Base-by-base conservation (phyloP, 1,140 invertebrate genomes). In the Conus ventricosus region DNA sequence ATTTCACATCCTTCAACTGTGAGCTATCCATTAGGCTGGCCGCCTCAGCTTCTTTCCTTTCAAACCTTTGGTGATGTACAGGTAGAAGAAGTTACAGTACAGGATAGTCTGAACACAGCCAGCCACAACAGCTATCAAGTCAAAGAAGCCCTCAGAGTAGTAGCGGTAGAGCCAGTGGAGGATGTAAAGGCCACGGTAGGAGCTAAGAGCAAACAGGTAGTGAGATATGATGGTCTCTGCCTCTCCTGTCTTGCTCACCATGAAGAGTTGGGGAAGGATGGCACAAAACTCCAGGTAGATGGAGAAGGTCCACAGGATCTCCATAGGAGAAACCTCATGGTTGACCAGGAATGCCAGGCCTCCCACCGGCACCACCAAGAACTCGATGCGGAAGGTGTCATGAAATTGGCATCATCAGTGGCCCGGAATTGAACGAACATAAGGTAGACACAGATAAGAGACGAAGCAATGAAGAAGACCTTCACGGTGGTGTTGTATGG, bases 31-130 rank as follows among this genome's bases (percentile, higher is more conserved):
- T 97, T 98, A 99, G 95, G 98, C 98, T 93, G 98, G 98, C 95
- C 99, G 95, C 95, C 98, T 98, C 89, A 99, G 96, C 95, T 98
- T 98, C 96, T 99, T 99, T 93, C 98, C 98, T 96, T 98, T 98
- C 92, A 99, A 96, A 98, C 97, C 98, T 98, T 99, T 99, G 94
- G 99, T 99, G 95, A 99, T n/a, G n/a, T n/a, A n/a, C n/a, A n/a
- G n/a, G n/a, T n/a, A n/a, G n/a, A n/a, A n/a, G n/a, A n/a, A n/a
- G 96, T 99, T 99, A 96, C 99, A 99, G 96, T 99, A 99, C 57
- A 99, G 96, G 87, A 99, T 97, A 60, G 99, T 99, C 95, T 99
- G 99, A 20, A 96, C 94, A 92, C 95, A 96, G 90, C 99, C 99
- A 93, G 99, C 98, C 67, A 99, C 97, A 92, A 99, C 98, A 78